Evolutionary conservation across 2,797 vertebrate species (phyloP).

Genomic region (Coregonus sp.): DNA sequence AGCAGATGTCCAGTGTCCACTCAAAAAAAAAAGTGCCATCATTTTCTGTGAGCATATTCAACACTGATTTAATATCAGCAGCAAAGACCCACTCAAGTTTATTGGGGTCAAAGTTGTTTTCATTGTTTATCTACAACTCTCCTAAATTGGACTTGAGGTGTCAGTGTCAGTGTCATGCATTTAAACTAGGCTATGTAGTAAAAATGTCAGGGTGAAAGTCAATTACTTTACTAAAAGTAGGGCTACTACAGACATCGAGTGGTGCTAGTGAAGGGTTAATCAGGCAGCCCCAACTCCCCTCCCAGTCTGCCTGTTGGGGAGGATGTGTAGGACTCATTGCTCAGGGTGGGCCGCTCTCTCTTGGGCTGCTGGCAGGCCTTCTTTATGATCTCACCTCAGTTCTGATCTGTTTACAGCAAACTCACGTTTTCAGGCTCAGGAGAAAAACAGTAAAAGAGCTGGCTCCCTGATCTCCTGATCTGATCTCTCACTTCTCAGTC

Average conservation of each 20-base stretch:
- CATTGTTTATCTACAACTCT: background rate
- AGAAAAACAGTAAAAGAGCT: conserved; percentile 47
- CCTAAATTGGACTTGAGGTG: background rate
- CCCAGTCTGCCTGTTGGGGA: conserved; percentile 11
- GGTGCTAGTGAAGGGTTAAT: conserved; percentile 25
- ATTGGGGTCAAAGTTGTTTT: background rate
- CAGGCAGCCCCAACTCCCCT: conserved; percentile 17
- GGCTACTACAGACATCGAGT: background rate
- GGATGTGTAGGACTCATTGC: conserved; percentile 21
- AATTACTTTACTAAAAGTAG: background rate
- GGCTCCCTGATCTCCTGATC: conserved; percentile 32
- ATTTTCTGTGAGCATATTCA: background rate
- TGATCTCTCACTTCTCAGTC: conserved; percentile 10
- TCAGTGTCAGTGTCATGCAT: background rate
- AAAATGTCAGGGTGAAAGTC: background rate
- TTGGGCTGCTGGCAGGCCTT: conserved; percentile 61
- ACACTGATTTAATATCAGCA: background rate
- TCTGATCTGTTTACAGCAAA: conserved; percentile 71
- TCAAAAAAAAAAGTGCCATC: background rate
- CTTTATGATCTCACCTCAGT: conserved; percentile 71
- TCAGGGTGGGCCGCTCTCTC: conserved; percentile 56
- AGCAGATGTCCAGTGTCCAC: background rate
- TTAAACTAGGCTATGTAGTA: background rate
- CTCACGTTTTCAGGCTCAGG: conserved; percentile 63
- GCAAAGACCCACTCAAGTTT: background rate